Evolutionary conservation across 2,888 invertebrate species (phyloP).

Genomic region (Gari tellinella): DNA sequence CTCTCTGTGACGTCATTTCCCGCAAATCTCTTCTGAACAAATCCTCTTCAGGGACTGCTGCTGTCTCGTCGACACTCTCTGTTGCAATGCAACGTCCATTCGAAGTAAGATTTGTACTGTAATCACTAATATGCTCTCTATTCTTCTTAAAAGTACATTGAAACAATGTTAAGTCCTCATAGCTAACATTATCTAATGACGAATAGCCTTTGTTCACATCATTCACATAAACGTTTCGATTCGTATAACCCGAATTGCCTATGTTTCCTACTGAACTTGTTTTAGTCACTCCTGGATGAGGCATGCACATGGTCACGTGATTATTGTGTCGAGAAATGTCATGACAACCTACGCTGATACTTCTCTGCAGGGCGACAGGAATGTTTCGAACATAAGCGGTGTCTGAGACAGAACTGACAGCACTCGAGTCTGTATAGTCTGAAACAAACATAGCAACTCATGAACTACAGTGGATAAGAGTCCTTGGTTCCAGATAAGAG

Average conservation of each 20-base stretch:
- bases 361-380: background rate
- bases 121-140: no score
- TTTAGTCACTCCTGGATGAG: no score
- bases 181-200: background rate
- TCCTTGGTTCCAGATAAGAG: no score
- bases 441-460: no score
- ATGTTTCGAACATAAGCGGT: no score
- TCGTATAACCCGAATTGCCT: no score
- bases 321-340: background rate
- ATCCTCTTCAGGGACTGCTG: background rate
- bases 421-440: no score
- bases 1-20: background rate
- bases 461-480: no score
- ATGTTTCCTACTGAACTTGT: no score
- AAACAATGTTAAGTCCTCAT: no score
- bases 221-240: background rate
- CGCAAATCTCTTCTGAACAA: background rate
- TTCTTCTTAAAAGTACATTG: background rate
- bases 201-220: slow-evolving; percentile 5
- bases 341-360: slow-evolving; percentile 9
- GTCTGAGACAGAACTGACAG: no score
- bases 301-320: no score
- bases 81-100: slow-evolving; percentile 7
- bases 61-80: slow-evolving; percentile 20
- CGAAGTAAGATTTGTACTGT: background rate